Percentiles rank a stretch among this genome's conserved stretches.
phyloP scores from a whole-genome alignment of 2,113 vertebrate species.

The Spea multiplicata region DNA sequence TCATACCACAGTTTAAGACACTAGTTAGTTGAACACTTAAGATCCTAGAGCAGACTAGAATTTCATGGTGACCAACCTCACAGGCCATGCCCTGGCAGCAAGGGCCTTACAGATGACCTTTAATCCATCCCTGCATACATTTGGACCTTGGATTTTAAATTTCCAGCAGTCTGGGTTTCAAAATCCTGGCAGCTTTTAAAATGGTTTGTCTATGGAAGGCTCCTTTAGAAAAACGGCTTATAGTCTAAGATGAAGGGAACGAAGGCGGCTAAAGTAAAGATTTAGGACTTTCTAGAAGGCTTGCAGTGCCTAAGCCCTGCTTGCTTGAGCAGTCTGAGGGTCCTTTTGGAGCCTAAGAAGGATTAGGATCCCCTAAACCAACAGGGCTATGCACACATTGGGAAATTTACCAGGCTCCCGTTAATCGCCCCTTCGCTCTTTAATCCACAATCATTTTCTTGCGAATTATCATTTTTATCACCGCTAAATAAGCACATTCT shows the following conservation, averaged over 20 bases:
- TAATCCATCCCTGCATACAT: slow-evolving; percentile 79
- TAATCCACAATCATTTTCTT: slow-evolving; percentile 86
- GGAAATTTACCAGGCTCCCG: slow-evolving; percentile 66
- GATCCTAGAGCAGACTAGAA: no score
- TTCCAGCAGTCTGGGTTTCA: slow-evolving; percentile 81
- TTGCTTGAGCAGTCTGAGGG: slow-evolving; percentile 85
- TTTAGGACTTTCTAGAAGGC: slow-evolving; percentile 91
- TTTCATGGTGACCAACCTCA: no score
- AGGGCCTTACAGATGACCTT: slow-evolving; percentile 66
- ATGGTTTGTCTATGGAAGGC: slow-evolving; percentile 86
- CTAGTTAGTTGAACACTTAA: no score
- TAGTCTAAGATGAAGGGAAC: slow-evolving; percentile 89
- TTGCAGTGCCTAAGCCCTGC: slow-evolving; percentile 89
- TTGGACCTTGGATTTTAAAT: slow-evolving; percentile 69
- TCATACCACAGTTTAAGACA: no score
- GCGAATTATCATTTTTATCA: slow-evolving; percentile 88
- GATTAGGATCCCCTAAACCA: slow-evolving; percentile 98
- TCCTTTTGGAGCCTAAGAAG: slow-evolving; percentile 95
- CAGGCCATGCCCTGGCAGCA: background rate
- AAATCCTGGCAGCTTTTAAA: slow-evolving; percentile 82
- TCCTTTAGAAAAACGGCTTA: slow-evolving; percentile 96
- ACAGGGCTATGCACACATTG: slow-evolving; percentile 79
- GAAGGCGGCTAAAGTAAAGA: slow-evolving; percentile 94
- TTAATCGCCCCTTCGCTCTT: slow-evolving; percentile 80
- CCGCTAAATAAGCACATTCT: slow-evolving; percentile 87